Percentiles rank a stretch among this genome's conserved stretches.
phyloP scores from a whole-genome alignment of 1,140 invertebrate species.

The Heterodera schachtii region DNA sequence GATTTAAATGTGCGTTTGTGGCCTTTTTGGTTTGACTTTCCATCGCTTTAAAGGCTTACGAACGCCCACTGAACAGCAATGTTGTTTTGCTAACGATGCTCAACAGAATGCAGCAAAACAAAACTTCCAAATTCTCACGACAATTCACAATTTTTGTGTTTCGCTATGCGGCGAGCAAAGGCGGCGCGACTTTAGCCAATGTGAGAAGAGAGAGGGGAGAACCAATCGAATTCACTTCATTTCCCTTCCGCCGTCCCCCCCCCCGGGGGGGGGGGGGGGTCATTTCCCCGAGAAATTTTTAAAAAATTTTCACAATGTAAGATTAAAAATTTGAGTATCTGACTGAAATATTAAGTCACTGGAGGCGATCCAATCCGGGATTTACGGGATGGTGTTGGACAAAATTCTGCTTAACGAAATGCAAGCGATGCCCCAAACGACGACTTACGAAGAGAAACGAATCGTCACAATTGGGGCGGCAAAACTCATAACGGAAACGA shows the following conservation, averaged over 20 bases:
- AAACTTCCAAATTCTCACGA: slow-evolving; percentile 40
- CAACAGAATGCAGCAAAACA: slow-evolving; percentile 42
- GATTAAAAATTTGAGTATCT: not conserved
- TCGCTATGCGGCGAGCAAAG: slow-evolving; percentile 42
- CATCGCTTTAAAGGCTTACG: slow-evolving; percentile 38
- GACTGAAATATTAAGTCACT: slow-evolving; percentile 32
- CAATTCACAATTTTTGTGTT: slow-evolving; percentile 42
- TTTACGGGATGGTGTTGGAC: slow-evolving; percentile 46
- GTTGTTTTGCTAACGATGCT: slow-evolving; percentile 45
- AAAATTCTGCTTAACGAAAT: slow-evolving; percentile 45
- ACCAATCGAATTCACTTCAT: too few species aligned
- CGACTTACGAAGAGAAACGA: slow-evolving; percentile 43
- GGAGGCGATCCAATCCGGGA: slow-evolving; percentile 42
- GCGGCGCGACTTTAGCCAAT: slow-evolving; percentile 36
- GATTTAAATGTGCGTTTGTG: slow-evolving; percentile 33
- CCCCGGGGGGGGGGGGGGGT: too few species aligned
- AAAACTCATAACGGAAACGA: slow-evolving; percentile 32
- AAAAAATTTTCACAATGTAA: not conserved
- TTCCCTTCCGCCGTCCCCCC: too few species aligned
- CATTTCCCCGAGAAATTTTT: too few species aligned
- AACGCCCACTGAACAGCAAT: slow-evolving; percentile 31
- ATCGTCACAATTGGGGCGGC: slow-evolving; percentile 38
- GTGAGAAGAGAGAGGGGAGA: not conserved
- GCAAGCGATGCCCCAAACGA: slow-evolving; percentile 44
- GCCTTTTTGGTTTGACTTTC: slow-evolving; percentile 14